Conservation (phyloP, 2,113 vertebrate genomes). For the Sus scrofa region T2T-Sscrofa CM000823.6:35035501-35036000, state of each 20-base stretch:
- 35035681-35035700: not conserved
- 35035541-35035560: not conserved
- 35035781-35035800: not conserved
- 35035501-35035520: not conserved
- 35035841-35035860: not conserved
- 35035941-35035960: not conserved
- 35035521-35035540: not conserved
- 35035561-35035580: not conserved
- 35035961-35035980: not conserved
- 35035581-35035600: not conserved
- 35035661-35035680: too few species aligned
- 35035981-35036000: not conserved
- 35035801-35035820: not conserved
- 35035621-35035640: not conserved
- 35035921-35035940: not conserved
- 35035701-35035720: not conserved
- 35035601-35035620: not conserved
- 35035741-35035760: not conserved
- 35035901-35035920: not conserved
- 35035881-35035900: not conserved
- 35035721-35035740: not conserved
- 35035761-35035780: not conserved
- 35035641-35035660: not conserved
- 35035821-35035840: not conserved
- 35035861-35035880: not conserved